These are phyloP conservation scores for Odontothrips loti DNA, from an alignment of 2,888 invertebrate genomes.

Conservation along the genomic window DNA sequence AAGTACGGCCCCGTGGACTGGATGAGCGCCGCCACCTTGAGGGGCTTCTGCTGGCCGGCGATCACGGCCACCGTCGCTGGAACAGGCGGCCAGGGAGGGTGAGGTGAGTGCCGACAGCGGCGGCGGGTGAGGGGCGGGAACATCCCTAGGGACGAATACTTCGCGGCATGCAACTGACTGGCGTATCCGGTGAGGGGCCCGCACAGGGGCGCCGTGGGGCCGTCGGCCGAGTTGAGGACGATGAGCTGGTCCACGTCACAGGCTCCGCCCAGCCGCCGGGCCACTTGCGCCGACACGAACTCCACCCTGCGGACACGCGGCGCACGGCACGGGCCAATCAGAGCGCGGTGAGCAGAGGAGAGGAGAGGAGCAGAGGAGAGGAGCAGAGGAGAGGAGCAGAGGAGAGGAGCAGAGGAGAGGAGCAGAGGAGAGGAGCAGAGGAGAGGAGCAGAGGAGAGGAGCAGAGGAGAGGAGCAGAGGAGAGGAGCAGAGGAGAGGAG, in stretches of 20 bases:
- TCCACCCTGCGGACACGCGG: slow-evolving; percentile 41
- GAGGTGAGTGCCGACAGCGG: background rate
- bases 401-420: background rate
- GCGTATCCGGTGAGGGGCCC: slow-evolving; percentile 45
- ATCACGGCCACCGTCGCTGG: slow-evolving; percentile 45
- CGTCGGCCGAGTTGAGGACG: slow-evolving; percentile 45
- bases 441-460: background rate
- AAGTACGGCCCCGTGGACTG: slow-evolving; percentile 44
- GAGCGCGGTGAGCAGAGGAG: background rate
- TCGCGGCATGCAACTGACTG: no score
- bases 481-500: no score
- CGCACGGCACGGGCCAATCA: background rate
- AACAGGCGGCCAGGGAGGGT: slow-evolving; percentile 30
- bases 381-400: background rate
- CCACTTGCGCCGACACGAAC: slow-evolving; percentile 42
- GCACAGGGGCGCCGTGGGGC: slow-evolving; percentile 45
- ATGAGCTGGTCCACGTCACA: slow-evolving; percentile 46
- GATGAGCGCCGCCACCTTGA: slow-evolving; percentile 44
- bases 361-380: background rate
- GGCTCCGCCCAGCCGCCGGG: slow-evolving; percentile 43
- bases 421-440: no score
- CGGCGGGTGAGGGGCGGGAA: no score
- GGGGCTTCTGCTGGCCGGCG: slow-evolving; percentile 43
- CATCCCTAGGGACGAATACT: no score
- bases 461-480: background rate